A percentile compares a stretch with the other conserved stretches of the same genome.
Conservation (phyloP, 2,113 vertebrate genomes). For the Myotis davidii region DNA sequence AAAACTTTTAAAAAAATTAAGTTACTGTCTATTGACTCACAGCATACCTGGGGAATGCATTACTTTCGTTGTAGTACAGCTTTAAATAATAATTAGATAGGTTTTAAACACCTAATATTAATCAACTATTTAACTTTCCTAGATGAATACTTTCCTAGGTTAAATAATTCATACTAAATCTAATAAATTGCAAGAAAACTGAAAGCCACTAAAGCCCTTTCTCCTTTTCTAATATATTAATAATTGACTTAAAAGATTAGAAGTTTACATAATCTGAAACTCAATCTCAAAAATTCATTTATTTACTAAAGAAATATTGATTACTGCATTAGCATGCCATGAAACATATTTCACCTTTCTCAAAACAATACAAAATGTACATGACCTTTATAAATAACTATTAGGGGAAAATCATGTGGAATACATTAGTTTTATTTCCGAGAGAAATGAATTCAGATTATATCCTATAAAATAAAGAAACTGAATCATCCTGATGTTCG, state of each 20-base stretch:
- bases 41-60: background rate
- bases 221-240: background rate
- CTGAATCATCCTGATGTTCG: background rate
- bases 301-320: background rate
- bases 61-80: background rate
- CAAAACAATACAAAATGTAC: background rate
- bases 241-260: slow-evolving; percentile 1
- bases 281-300: background rate
- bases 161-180: background rate
- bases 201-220: background rate
- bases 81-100: background rate
- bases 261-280: background rate
- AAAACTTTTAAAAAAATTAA: background rate
- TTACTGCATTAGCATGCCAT: background rate
- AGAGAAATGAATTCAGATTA: background rate
- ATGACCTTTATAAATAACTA: background rate
- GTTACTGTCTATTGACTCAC: background rate
- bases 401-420: background rate
- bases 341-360: background rate
- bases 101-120: background rate
- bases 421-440: slow-evolving; percentile 33
- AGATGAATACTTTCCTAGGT: background rate
- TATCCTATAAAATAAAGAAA: slow-evolving; percentile 9
- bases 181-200: background rate
- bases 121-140: background rate